Conservation (phyloP, 2,113 vertebrate genomes). For the Erpornis zantholeuca region DNA sequence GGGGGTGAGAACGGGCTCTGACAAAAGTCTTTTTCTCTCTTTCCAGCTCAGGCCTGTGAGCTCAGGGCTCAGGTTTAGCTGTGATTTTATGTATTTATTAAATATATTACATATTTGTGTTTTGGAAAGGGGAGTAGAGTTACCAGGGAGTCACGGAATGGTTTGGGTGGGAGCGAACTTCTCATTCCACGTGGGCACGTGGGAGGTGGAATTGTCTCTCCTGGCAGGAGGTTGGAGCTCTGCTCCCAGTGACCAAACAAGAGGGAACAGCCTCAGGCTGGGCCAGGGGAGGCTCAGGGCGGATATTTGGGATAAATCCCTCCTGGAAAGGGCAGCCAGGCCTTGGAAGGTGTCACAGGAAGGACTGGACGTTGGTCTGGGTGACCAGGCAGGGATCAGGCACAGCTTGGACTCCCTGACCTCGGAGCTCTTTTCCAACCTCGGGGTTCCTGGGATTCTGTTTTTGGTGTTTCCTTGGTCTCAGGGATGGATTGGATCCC, state of each 20-base stretch:
- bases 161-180: too few species aligned
- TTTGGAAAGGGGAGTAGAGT: too few species aligned
- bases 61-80: too few species aligned
- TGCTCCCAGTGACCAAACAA: too few species aligned
- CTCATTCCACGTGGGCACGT: too few species aligned
- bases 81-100: too few species aligned
- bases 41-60: too few species aligned
- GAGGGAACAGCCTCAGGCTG: neutral
- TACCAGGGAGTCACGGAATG: too few species aligned
- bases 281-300: neutral
- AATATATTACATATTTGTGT: too few species aligned
- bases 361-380: rapidly evolving
- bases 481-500: neutral
- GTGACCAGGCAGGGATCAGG: neutral
- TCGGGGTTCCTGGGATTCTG: neutral
- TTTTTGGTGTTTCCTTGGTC: neutral
- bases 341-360: neutral
- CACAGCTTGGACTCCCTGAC: rapidly evolving
- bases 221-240: too few species aligned
- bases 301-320: neutral
- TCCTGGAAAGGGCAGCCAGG: neutral
- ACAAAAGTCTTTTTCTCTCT: neutral
- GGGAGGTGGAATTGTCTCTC: too few species aligned
- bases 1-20: neutral
- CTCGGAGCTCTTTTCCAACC: neutral